Conservation (phyloP, 1,140 invertebrate genomes). For the Aphaenogaster floridana region DNA sequence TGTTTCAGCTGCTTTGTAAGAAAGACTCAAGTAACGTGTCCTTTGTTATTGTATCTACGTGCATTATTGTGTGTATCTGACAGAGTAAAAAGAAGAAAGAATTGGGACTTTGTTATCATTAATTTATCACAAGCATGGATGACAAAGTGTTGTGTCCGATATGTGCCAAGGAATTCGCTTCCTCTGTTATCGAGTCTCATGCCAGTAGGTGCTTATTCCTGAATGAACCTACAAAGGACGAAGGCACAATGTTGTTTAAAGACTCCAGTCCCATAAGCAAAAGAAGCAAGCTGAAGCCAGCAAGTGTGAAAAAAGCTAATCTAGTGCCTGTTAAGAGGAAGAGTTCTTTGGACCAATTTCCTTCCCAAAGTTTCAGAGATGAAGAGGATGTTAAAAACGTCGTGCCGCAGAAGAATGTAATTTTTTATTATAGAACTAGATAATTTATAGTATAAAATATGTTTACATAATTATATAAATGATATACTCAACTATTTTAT, state of each 20-base stretch:
- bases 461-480: neutral
- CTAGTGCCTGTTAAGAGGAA: constrained; percentile 28
- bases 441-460: neutral
- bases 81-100: neutral
- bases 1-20: neutral
- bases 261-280: constrained; percentile 59
- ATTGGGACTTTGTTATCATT: neutral
- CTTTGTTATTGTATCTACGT: neutral
- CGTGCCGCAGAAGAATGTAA: constrained; percentile 46
- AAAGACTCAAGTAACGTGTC: neutral
- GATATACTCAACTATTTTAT: neutral
- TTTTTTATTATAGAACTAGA: neutral
- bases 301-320: constrained; percentile 12
- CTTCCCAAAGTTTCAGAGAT: neutral
- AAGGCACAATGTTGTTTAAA: constrained; percentile 36
- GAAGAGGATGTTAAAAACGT: constrained; percentile 9
- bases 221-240: constrained; percentile 84
- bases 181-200: constrained; percentile 88
- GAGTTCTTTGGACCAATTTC: constrained; percentile 24
- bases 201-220: constrained; percentile 91
- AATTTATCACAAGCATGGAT: constrained; percentile 56
- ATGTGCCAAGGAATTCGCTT: constrained; percentile 86
- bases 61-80: no score
- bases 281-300: constrained; percentile 39
- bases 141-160: constrained; percentile 87